Evolutionary conservation across 2,113 vertebrate genomes (phyloP).

Genomic region (Callipepla californica): DNA sequence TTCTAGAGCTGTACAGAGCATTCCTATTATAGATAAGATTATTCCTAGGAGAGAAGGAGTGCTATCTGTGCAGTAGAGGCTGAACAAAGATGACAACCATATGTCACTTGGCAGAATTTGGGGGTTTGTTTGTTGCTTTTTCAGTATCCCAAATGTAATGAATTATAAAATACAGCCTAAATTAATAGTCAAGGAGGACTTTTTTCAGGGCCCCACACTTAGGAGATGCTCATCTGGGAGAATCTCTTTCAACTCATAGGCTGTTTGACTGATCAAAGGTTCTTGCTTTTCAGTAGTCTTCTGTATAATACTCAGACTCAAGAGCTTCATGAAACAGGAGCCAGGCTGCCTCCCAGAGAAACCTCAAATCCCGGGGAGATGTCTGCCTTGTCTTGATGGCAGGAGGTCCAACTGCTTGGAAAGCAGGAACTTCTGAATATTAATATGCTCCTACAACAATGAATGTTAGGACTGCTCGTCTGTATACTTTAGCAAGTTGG

Average conservation of each 20-base stretch:
- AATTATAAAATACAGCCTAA: conserved; percentile 68
- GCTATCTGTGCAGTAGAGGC: conserved; percentile 17
- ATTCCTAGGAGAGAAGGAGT: conserved; percentile 3
- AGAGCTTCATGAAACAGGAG: conserved; percentile 7
- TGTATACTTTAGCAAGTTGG: neutral
- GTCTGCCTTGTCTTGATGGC: conserved; percentile 17
- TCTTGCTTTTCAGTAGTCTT: conserved; percentile 43
- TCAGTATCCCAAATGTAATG: conserved; percentile 47
- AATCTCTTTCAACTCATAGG: conserved; percentile 34
- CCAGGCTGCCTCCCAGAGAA: conserved; percentile 12
- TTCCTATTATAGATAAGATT: neutral
- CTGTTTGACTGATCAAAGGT: conserved; percentile 62
- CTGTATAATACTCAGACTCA: conserved; percentile 16
- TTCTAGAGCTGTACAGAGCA: neutral
- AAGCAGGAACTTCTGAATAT: conserved; percentile 24
- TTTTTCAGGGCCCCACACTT: conserved; percentile 27
- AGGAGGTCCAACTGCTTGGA: conserved; percentile 24
- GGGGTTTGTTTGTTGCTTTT: conserved; percentile 40
- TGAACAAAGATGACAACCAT: conserved; percentile 64
- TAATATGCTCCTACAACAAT: neutral
- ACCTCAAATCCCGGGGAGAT: neutral
- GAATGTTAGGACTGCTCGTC: neutral
- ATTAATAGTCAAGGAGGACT: conserved; percentile 57
- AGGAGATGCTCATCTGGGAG: conserved; percentile 31
- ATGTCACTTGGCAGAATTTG: conserved; percentile 52